Evolutionary conservation across 2,888 invertebrate species (phyloP).

Genomic region (Cheilosia impressa): DNA sequence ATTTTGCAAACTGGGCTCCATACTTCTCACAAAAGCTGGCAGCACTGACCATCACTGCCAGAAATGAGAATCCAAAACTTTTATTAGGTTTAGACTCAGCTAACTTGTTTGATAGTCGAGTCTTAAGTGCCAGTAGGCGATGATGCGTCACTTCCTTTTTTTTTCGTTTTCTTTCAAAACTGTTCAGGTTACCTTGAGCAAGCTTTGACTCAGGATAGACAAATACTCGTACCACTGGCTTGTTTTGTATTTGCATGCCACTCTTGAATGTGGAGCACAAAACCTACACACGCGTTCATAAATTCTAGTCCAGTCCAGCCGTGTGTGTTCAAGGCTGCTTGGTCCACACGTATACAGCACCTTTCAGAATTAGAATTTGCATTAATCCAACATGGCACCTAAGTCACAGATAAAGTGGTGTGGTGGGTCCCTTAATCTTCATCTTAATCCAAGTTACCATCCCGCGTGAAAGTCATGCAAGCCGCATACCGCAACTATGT

Average conservation of each 20-base stretch:
- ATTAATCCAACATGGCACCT: too few species aligned
- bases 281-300: neutral
- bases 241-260: neutral
- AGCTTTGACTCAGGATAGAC: neutral
- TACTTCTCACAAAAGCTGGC: too few species aligned
- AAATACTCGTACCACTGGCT: neutral
- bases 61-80: too few species aligned
- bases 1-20: too few species aligned
- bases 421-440: neutral
- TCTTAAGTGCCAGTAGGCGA: too few species aligned
- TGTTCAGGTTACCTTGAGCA: neutral
- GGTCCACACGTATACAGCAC: neutral
- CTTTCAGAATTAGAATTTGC: too few species aligned
- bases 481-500: neutral
- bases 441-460: neutral
- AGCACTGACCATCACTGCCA: too few species aligned
- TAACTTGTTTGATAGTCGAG: too few species aligned
- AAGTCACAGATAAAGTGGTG: too few species aligned
- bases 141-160: neutral
- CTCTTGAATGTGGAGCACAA: neutral
- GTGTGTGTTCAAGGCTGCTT: neutral
- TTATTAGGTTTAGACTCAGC: too few species aligned
- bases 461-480: neutral
- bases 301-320: constrained; percentile 13
- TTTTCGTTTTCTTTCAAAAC: neutral